Base-by-base conservation (phyloP, 1,140 invertebrate species). In the Antheraea pernyi region DNA sequence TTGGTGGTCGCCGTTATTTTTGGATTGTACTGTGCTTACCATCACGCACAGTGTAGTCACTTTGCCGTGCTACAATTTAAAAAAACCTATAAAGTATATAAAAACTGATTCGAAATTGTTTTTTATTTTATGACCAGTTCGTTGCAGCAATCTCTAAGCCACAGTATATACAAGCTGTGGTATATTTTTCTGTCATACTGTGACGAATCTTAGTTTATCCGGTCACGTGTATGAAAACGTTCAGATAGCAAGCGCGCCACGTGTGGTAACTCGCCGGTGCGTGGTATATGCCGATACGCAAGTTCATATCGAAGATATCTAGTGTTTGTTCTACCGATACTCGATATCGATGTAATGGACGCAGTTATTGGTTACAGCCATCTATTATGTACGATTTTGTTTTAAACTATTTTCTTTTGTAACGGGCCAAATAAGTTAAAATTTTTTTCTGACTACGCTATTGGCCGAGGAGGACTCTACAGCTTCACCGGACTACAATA, bases 171-270 rank as follows among this genome's bases (percentile, higher is more conserved):
- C 46, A 16, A 53, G 13, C 13, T n/a, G 46, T 53, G 16, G 7
- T 16, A n/a, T 53, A 53, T 16, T 53, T 53, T 53, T 53, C 46
- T 16, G 46, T 53, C 11, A 53, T n/a, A 53, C 46, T 53, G 11
- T 53, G 46, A 53, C 16, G 46, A 53, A 16, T 53, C 16, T 53
- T 13, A 53, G 5, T n/a, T 53, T 53, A 53, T 53, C 46, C n/a
- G 30, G 30, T 63, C 61, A 63, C 61, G 61, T 63, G 61, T 11
- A 37, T 13, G 61, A 53, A 53, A 53, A 53, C 61, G 30, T 37
- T 36, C 61, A n/a, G 37, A 8, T 37, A 37, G 11, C 39, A 42
- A 11, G 39, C 61, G 30, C 30, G n/a, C 22, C 61, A 63, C 61
- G 61, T 36, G 61, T 63, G 61, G 7, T n/a, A 63, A 63, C 61